Conservation (phyloP, 1,140 invertebrate genomes). For the Rhopalosiphum padi region DNA sequence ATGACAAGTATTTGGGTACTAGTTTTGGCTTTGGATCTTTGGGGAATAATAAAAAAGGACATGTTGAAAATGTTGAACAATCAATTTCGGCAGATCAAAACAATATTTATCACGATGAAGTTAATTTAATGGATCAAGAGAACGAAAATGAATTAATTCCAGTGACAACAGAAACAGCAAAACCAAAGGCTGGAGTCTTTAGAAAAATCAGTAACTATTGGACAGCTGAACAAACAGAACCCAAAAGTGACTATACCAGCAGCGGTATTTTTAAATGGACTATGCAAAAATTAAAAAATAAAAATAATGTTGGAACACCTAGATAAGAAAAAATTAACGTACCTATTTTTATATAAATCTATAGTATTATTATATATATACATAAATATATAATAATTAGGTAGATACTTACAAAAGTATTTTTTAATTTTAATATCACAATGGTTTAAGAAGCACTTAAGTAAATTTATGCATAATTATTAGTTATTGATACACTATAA, state of each 20-base stretch:
- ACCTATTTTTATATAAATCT: neutral
- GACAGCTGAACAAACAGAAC: neutral
- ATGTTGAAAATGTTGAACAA: constrained; percentile 9
- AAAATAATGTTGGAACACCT: constrained; percentile 32
- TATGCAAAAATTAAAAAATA: constrained; percentile 43
- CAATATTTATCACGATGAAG: constrained; percentile 3
- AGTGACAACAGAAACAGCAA: neutral
- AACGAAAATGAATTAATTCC: neutral
- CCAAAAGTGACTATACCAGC: neutral
- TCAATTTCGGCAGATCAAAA: neutral
- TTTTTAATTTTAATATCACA: constrained; percentile 18
- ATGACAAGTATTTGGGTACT: constrained; percentile 54
- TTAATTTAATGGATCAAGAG: neutral
- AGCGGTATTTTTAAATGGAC: constrained; percentile 44
- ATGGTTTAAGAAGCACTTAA: neutral
- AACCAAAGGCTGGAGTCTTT: constrained; percentile 17
- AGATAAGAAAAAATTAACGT: neutral
- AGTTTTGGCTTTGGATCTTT: constrained; percentile 54
- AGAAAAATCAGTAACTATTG: constrained; percentile 36
- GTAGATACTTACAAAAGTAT: neutral
- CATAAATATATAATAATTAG: neutral
- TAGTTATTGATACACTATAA: neutral
- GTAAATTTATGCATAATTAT: neutral
- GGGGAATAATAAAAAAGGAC: constrained; percentile 3
- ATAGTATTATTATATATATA: neutral